Evolutionary conservation across 2,797 vertebrate genomes (phyloP).

Genomic region (Taenioides sp.): DNA sequence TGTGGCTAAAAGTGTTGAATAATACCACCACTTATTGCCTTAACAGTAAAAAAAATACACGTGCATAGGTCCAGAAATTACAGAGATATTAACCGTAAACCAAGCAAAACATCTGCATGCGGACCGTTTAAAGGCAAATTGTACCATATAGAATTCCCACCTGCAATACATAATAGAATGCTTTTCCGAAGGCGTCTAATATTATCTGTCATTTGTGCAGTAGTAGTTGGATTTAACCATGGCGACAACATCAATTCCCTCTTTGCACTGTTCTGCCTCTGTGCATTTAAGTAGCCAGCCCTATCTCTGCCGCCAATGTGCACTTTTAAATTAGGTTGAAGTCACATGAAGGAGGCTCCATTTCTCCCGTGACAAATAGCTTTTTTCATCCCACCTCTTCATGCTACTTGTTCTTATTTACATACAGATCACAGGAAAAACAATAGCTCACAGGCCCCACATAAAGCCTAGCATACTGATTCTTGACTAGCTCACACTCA

Average conservation of each 20-base stretch:
- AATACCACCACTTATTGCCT: neutral
- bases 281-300: slow-evolving; percentile 25
- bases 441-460: slow-evolving; percentile 12
- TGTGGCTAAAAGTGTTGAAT: neutral
- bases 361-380: slow-evolving; percentile 15
- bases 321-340: slow-evolving; percentile 28
- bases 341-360: slow-evolving; percentile 20
- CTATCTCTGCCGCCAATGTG: slow-evolving; percentile 10
- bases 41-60: neutral
- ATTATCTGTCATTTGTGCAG: neutral
- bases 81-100: neutral
- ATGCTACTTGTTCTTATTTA: slow-evolving; percentile 25
- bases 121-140: too few species aligned
- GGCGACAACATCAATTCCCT: slow-evolving; percentile 10
- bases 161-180: neutral
- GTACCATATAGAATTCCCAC: too few species aligned
- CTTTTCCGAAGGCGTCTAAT: neutral
- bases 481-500: slow-evolving; percentile 13
- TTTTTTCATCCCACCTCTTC: slow-evolving; percentile 7
- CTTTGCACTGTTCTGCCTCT: slow-evolving; percentile 19
- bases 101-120: neutral
- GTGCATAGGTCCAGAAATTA: too few species aligned
- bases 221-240: neutral
- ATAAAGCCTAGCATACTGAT: slow-evolving; percentile 19
- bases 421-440: slow-evolving; percentile 19